Conservation (phyloP, 2,113 vertebrate genomes). For the Ctenomys sociabilis region DNA sequence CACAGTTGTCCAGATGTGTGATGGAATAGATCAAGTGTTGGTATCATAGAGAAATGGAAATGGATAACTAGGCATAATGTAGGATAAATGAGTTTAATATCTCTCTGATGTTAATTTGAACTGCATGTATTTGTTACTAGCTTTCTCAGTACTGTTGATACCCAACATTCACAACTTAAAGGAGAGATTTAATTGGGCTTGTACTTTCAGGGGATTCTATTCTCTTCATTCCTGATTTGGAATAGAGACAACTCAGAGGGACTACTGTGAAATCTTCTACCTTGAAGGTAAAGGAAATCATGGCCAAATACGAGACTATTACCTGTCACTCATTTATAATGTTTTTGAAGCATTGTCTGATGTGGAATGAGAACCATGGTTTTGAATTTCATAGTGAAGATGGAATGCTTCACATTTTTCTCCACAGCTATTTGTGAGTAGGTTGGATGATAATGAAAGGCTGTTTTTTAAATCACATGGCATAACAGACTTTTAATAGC, state of each 20-base stretch:
- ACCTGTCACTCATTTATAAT: not conserved
- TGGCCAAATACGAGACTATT: not conserved
- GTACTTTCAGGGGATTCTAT: not conserved
- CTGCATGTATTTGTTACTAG: not conserved
- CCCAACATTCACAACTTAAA: not conserved
- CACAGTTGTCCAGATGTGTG: too few species aligned
- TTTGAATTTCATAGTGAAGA: not conserved
- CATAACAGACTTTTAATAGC: constrained; percentile 9
- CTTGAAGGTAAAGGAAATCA: not conserved
- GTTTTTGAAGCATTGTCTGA: not conserved
- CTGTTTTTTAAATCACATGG: constrained; percentile 36
- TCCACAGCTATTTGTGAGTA: not conserved
- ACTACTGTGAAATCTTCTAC: not conserved
- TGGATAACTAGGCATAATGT: not conserved
- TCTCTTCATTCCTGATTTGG: not conserved
- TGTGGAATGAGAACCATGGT: not conserved
- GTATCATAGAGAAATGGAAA: not conserved
- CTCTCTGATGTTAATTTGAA: constrained; percentile 20
- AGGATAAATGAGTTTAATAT: not conserved
- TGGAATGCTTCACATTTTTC: not conserved
- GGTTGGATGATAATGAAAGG: not conserved
- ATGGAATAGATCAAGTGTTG: not conserved
- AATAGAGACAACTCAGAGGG: not conserved
- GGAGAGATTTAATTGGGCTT: not conserved
- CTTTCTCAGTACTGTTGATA: not conserved